Conservation (phyloP, 2,113 vertebrate genomes). For the Podocnemis expansa region DNA sequence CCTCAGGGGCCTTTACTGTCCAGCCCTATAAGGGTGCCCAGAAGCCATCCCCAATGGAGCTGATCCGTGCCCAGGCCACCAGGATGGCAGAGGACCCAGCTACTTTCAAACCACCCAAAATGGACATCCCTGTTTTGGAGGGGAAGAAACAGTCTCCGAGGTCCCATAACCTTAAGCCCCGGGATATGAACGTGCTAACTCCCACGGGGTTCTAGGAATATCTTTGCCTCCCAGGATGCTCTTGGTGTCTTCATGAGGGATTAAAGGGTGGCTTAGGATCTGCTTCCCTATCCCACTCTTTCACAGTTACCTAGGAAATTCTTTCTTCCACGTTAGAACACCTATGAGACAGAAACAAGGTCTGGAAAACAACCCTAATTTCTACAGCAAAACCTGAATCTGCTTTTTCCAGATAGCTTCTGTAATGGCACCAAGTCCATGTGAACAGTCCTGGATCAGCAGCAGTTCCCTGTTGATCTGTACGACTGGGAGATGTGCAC, state of each 20-base stretch:
- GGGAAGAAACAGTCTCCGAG: constrained; percentile 76
- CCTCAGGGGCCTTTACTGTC: constrained; percentile 83
- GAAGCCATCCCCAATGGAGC: constrained; percentile 90
- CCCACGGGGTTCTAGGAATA: constrained; percentile 88
- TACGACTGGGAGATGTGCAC: background rate
- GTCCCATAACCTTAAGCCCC: constrained; percentile 87
- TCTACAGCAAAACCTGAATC: background rate
- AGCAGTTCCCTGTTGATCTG: background rate
- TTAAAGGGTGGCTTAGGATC: background rate
- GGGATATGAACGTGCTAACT: constrained; percentile 91
- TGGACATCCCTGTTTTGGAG: constrained; percentile 82
- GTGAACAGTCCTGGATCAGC: background rate
- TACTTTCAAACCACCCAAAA: constrained; percentile 85
- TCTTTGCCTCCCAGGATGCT: background rate
- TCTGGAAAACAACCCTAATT: background rate
- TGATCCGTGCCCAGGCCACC: constrained; percentile 86
- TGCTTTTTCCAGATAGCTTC: background rate
- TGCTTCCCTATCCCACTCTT: constrained; percentile 1
- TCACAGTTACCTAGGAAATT: constrained; percentile 52
- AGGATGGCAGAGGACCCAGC: constrained; percentile 82
- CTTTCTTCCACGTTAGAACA: background rate
- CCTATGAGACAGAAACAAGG: background rate
- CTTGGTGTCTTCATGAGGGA: constrained; percentile 2
- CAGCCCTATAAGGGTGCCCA: constrained; percentile 89
- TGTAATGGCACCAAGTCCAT: background rate